Percentiles rank a stretch among this genome's conserved stretches.
phyloP scores from a whole-genome alignment of 2,113 vertebrate genomes.

The Holacanthus passer region DNA sequence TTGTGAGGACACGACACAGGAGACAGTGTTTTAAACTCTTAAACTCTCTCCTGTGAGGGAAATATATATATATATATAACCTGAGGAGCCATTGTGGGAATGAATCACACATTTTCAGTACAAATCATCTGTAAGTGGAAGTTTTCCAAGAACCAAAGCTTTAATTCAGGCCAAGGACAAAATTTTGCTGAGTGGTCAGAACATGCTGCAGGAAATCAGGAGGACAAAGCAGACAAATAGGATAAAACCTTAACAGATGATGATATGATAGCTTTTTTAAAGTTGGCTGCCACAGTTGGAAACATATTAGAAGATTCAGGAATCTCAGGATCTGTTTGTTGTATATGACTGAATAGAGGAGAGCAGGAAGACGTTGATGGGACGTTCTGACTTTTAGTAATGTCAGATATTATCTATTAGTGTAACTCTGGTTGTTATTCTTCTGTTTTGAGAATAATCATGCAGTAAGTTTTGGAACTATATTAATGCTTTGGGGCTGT shows the following conservation, averaged over 20 bases:
- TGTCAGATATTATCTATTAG: no score
- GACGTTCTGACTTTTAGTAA: no score
- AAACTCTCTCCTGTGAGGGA: neutral
- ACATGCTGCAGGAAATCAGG: no score
- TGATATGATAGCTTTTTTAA: no score
- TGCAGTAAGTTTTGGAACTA: no score
- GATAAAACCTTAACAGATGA: neutral
- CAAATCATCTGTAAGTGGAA: neutral
- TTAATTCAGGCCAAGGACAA: neutral
- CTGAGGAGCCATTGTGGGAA: neutral
- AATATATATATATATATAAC: neutral
- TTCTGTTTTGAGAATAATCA: no score
- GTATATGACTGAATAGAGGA: neutral
- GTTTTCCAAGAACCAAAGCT: neutral
- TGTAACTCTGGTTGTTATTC: no score
- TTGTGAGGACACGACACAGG: conserved; percentile 50
- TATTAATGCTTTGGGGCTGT: no score
- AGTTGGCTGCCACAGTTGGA: no score
- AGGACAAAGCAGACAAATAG: neutral
- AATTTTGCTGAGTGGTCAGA: neutral
- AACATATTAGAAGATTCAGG: no score
- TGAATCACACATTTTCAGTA: neutral
- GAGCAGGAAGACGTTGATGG: neutral
- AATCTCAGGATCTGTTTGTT: no score
- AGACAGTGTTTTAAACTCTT: conserved; percentile 21